These are phyloP conservation scores for Elgonia sp. DNA, from an alignment of 2,888 invertebrate genomes.

Conservation along the genomic window DNA sequence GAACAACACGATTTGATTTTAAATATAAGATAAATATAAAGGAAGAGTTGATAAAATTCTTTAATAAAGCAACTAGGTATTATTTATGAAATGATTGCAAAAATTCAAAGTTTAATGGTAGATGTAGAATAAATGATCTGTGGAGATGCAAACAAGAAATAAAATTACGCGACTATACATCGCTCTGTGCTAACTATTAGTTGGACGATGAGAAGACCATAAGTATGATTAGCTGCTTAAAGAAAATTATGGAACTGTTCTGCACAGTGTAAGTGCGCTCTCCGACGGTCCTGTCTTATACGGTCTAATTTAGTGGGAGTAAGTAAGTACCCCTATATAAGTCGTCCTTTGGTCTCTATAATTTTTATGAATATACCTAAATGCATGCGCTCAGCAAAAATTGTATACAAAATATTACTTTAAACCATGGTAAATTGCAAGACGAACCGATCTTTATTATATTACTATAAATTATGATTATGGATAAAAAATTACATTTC, in stretches of 20 bases:
- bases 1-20: not conserved
- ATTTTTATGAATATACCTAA: slow-evolving; percentile 52
- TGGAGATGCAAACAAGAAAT: slow-evolving; percentile 4
- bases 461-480: slow-evolving; percentile 24
- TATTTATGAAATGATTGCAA: not conserved
- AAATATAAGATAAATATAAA: not conserved
- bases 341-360: slow-evolving; percentile 40
- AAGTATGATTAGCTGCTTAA: slow-evolving; percentile 41
- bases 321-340: slow-evolving; percentile 36
- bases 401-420: slow-evolving; percentile 40
- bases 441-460: slow-evolving; percentile 11
- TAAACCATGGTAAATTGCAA: slow-evolving; percentile 40
- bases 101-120: not conserved
- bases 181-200: not conserved
- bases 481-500: slow-evolving; percentile 12
- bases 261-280: slow-evolving; percentile 28
- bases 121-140: not conserved
- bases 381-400: slow-evolving; percentile 42
- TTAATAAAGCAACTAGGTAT: not conserved
- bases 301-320: slow-evolving; percentile 68
- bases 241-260: slow-evolving; percentile 57
- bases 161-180: not conserved
- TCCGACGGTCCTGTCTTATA: slow-evolving; percentile 24
- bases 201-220: not conserved
- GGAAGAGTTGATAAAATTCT: not conserved